Percentiles rank a stretch among this genome's conserved stretches.
These are phyloP conservation scores for Oreochromis aureus DNA, from an alignment of 2,113 vertebrate genomes.

Conservation along the genomic window DNA sequence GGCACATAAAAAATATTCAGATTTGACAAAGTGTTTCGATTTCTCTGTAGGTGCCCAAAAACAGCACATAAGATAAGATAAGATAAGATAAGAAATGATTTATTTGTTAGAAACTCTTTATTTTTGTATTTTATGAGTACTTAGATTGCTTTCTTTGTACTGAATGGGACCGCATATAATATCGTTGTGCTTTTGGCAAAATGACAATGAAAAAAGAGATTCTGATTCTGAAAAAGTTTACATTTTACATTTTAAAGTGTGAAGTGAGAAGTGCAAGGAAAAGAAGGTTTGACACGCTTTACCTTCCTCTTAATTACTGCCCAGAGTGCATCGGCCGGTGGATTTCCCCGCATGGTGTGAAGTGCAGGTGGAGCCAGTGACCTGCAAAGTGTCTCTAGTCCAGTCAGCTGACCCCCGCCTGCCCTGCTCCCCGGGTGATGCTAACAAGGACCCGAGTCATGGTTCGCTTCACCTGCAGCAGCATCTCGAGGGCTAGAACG, in stretches of 20 bases:
- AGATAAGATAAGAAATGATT: neutral
- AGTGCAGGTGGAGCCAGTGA: slow-evolving; percentile 78
- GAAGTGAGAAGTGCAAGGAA: neutral
- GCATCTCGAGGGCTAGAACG: slow-evolving; percentile 18
- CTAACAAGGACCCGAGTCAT: slow-evolving; percentile 52
- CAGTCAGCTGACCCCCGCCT: slow-evolving; percentile 80
- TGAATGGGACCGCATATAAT: neutral
- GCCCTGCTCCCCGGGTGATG: slow-evolving; percentile 69
- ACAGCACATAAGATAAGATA: neutral
- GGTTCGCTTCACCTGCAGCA: slow-evolving; percentile 40
- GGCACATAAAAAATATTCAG: neutral
- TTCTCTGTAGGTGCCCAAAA: neutral
- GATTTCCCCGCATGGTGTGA: slow-evolving; percentile 89
- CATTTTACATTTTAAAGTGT: neutral
- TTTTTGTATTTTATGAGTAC: neutral
- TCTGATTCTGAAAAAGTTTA: neutral
- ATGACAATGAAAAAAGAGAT: neutral
- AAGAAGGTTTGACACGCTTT: neutral
- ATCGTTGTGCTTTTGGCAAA: neutral
- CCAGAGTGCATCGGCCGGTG: slow-evolving; percentile 85
- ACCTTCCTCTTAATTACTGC: neutral
- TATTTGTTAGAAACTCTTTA: neutral
- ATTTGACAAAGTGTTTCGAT: neutral
- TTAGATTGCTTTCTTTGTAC: neutral
- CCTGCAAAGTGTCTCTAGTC: slow-evolving; percentile 84